Evolutionary conservation across 2,888 invertebrate species (phyloP), one percentile per base, ranked within the genome.

Genomic region (Pseudoips prasinana): DNA sequence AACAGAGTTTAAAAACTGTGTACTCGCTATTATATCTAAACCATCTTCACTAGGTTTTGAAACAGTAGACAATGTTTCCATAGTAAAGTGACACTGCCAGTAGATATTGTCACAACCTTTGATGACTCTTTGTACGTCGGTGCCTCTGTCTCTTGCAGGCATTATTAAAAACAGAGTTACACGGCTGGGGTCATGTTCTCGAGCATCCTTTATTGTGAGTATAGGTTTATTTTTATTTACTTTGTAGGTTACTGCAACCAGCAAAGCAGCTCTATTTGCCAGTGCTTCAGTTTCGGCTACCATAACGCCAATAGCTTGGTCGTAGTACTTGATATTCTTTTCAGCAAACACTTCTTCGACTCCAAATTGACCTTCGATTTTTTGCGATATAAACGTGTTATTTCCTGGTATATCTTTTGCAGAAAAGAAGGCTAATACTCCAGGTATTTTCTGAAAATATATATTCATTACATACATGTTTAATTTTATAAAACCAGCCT

Each of bases 31-130:
- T 1, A 94, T 89, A 29, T 93, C 91, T 39, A 94, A 73, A 1
- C 92, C 92, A 56, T 93, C 92, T 52, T 94, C 94, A 14, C 79
- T 81, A 0, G 94, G 94, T 18, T 90, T 70, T 7, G 90, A 90
- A 0, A 92, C 75, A 41, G 90, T 89, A 3, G 85, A 77, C 24
- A 92, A 90, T 0, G 91, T 90, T 69, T 95, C 95, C 93, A 94
- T 92, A 1, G 91, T 89, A 47, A 90, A 94, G 63, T 93, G 93
- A 58, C 93, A 94, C 60, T 95, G 95, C 8, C 79, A 64, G 1
- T 85, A 91, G 29, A 89, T 75, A 25, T 86, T 73, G 23, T 90
- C 86, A 14, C 61, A 75, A 0, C 94, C 94, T 38, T 90, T 91
- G 4, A 92, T 72, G 0, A 90, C 78, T 35, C 82, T 85, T 18